phyloP scores from a whole-genome alignment of 2,888 invertebrate species.

The Lottia scabra region DNA sequence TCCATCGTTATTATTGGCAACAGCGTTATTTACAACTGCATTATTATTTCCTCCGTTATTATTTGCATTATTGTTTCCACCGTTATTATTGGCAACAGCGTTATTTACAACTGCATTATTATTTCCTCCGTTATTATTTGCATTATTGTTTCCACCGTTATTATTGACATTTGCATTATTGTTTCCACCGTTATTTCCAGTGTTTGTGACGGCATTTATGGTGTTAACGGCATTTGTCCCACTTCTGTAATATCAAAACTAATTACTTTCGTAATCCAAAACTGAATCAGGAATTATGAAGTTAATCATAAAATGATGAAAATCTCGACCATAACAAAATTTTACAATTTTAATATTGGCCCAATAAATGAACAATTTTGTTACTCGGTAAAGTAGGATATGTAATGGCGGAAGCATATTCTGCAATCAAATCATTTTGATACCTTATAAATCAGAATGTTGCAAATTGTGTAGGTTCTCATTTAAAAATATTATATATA shows the following conservation, averaged over 20 bases:
- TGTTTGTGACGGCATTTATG: background rate
- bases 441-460: background rate
- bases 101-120: background rate
- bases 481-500: background rate
- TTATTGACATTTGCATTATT: too few species aligned
- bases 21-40: background rate
- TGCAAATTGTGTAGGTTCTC: background rate
- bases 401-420: background rate
- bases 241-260: too few species aligned
- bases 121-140: too few species aligned
- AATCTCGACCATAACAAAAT: too few species aligned
- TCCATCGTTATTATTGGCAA: background rate
- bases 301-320: too few species aligned
- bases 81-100: background rate
- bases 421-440: background rate
- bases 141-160: background rate
- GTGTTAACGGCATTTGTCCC: background rate
- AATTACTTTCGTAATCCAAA: too few species aligned
- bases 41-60: background rate
- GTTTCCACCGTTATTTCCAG: too few species aligned
- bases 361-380: background rate
- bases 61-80: background rate
- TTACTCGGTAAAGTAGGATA: background rate
- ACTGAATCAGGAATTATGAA: too few species aligned
- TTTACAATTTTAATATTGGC: too few species aligned